Evolutionary conservation across 1,140 invertebrate genomes (phyloP).

Genomic region (Cydia pomonella): DNA sequence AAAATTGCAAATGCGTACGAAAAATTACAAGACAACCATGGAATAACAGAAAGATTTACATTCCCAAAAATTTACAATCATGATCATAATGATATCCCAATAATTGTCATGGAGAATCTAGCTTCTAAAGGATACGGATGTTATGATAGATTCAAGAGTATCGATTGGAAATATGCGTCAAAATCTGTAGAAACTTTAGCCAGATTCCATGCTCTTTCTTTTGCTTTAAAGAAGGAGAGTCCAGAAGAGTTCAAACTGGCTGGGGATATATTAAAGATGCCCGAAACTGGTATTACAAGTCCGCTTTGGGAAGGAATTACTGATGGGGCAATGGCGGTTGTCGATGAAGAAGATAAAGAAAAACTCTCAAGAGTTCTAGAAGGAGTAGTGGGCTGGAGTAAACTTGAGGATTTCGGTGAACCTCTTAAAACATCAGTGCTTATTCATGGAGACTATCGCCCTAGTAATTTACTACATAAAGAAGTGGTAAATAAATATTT

Average conservation of each 20-base stretch:
- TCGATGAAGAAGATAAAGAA: constrained; percentile 7
- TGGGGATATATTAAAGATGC: constrained; percentile 35
- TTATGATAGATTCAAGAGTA: constrained; percentile 47
- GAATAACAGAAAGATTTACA: constrained; percentile 44
- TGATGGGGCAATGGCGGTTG: background rate
- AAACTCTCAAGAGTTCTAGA: background rate
- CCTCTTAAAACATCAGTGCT: background rate
- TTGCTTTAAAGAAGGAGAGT: constrained; percentile 51
- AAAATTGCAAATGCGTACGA: constrained; percentile 51
- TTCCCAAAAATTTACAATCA: constrained; percentile 59
- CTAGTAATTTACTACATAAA: constrained; percentile 15
- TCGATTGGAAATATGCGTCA: constrained; percentile 55
- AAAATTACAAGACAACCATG: constrained; percentile 47
- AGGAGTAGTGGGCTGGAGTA: background rate
- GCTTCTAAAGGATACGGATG: constrained; percentile 45
- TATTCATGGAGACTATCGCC: background rate
- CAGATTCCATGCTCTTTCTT: constrained; percentile 60
- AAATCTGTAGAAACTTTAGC: constrained; percentile 50
- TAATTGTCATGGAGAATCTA: constrained; percentile 59
- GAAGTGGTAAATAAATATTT: background rate
- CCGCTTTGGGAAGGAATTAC: constrained; percentile 30
- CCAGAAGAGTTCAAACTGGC: constrained; percentile 55
- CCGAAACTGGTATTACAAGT: too few relatives aligned
- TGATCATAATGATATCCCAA: constrained; percentile 38
- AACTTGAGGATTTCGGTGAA: background rate